Conservation (phyloP, 1,140 invertebrate genomes). For the Drosophila burlai region DNA sequence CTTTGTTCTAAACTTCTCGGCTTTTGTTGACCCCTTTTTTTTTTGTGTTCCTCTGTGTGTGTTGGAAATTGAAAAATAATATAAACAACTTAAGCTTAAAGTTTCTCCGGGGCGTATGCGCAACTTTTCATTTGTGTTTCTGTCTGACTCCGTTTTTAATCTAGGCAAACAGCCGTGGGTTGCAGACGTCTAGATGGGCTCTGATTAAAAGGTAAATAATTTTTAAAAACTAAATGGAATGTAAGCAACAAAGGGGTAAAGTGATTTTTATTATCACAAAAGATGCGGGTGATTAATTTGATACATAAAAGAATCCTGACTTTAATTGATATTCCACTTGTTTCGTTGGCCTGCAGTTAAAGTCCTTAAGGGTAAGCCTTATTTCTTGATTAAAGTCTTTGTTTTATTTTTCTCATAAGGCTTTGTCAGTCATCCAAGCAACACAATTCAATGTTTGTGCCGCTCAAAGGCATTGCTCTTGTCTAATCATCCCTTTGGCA, state of each 20-base stretch:
- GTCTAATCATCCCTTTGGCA: conserved; percentile 11
- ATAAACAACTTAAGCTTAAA: conserved; percentile 63
- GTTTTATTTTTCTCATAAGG: not conserved
- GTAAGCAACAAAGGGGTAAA: not conserved
- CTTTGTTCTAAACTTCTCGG: conserved; percentile 51
- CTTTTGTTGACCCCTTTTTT: conserved; percentile 28
- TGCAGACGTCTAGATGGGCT: conserved; percentile 60
- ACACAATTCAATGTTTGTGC: not conserved
- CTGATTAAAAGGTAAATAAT: conserved; percentile 30
- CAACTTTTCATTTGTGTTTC: conserved; percentile 57
- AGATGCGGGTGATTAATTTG: not conserved
- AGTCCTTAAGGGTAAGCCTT: not conserved
- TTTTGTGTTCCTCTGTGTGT: not conserved
- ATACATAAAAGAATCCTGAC: not conserved
- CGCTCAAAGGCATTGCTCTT: conserved; percentile 6
- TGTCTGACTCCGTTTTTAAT: conserved; percentile 35
- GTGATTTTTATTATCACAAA: not conserved
- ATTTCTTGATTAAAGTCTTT: not conserved
- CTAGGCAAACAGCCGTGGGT: conserved; percentile 47
- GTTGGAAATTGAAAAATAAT: conserved; percentile 68
- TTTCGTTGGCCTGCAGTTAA: not conserved
- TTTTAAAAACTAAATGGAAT: conserved; percentile 4
- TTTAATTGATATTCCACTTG: not conserved
- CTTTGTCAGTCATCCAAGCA: not conserved
- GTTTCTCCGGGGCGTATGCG: conserved; percentile 53